Conservation (phyloP, 2,797 vertebrate species). For the Darevskia mixta region DNA sequence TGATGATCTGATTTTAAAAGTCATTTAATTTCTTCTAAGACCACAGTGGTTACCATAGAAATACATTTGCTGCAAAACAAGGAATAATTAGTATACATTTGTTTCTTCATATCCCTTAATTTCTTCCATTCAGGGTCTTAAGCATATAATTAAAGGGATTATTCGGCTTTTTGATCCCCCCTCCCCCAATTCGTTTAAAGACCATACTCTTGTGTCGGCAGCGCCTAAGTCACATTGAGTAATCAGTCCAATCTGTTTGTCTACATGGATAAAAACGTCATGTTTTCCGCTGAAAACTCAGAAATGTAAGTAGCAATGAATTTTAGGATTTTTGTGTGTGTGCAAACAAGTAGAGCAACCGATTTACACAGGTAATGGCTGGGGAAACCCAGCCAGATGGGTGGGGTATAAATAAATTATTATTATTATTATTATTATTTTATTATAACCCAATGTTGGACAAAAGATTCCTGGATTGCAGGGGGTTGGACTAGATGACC, state of each 20-base stretch:
- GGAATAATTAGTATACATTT: slow-evolving; percentile 74
- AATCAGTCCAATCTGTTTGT: slow-evolving; percentile 77
- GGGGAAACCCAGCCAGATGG: too few relatives aligned
- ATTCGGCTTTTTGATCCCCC: slow-evolving; percentile 65
- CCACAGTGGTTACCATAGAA: slow-evolving; percentile 69
- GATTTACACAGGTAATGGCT: neutral
- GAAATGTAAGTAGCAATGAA: neutral
- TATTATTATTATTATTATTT: too few relatives aligned
- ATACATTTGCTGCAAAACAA: slow-evolving; percentile 65
- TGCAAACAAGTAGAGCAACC: too few relatives aligned
- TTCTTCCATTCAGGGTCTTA: slow-evolving; percentile 77
- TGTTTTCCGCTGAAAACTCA: slow-evolving; percentile 28
- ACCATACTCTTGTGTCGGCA: slow-evolving; percentile 73
- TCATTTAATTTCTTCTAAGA: slow-evolving; percentile 46
- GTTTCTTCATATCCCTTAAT: slow-evolving; percentile 74
- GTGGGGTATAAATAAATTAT: too few relatives aligned
- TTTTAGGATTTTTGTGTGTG: neutral
- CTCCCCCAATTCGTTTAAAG: slow-evolving; percentile 74
- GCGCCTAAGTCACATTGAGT: slow-evolving; percentile 71
- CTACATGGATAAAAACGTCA: slow-evolving; percentile 67
- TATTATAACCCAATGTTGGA: too few relatives aligned
- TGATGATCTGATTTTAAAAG: slow-evolving; percentile 62
- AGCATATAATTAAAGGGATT: slow-evolving; percentile 79
- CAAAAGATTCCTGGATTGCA: too few relatives aligned
- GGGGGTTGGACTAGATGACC: too few relatives aligned